phyloP scores from a whole-genome alignment of 2,113 vertebrate species.

The Brienomyrus longianalis region DNA sequence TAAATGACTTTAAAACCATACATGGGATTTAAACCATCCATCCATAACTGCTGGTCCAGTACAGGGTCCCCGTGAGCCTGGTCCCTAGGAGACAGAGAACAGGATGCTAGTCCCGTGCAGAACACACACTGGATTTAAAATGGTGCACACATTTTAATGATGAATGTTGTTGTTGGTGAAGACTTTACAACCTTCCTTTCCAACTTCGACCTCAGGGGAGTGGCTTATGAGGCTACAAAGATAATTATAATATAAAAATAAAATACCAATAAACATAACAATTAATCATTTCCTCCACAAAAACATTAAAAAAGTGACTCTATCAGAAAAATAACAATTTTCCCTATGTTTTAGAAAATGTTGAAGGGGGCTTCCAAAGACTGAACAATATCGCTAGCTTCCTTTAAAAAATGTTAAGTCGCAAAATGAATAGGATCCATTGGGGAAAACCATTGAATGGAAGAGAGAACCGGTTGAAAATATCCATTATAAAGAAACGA shows the following conservation, averaged over 20 bases:
- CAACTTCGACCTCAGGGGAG: not conserved
- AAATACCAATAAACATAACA: not conserved
- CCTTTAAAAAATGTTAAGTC: constrained; percentile 3
- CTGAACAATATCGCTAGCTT: constrained; percentile 1
- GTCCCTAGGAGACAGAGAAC: not conserved
- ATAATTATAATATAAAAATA: not conserved
- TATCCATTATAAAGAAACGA: constrained; percentile 1
- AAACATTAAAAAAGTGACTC: not conserved
- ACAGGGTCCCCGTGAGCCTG: not conserved
- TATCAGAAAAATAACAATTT: not conserved
- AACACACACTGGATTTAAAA: not conserved
- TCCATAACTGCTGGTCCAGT: not conserved
- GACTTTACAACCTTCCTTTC: not conserved
- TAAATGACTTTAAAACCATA: not conserved
- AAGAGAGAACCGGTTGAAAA: not conserved
- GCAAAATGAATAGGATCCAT: not conserved
- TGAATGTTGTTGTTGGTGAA: not conserved
- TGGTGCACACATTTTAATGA: not conserved
- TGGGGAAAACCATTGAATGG: not conserved
- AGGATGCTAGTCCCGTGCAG: not conserved
- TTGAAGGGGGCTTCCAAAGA: not conserved
- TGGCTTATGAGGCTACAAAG: not conserved
- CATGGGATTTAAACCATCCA: not conserved
- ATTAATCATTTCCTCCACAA: not conserved
- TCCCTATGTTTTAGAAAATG: not conserved